Evolutionary conservation across 1,140 invertebrate genomes (phyloP).

Genomic region (Rhynchophorus ferrugineus): DNA sequence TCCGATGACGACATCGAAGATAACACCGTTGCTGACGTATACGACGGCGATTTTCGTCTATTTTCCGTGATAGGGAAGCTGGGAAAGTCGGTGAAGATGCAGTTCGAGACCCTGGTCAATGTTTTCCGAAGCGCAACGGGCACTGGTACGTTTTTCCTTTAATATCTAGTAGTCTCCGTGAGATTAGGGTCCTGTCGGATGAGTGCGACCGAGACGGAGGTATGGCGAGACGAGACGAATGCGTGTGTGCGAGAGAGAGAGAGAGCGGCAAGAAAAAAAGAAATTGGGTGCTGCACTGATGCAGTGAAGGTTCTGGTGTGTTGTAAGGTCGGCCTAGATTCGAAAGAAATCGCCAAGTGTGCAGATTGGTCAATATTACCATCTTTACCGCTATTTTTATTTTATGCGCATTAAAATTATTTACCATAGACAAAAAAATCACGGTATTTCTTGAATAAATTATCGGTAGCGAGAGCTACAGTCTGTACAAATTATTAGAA

Average conservation of each 20-base stretch:
- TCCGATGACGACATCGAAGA: slow-evolving; percentile 4
- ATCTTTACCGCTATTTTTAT: too few species aligned
- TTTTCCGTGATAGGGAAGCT: slow-evolving; percentile 17
- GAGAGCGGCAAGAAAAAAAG: background rate
- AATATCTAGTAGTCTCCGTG: background rate
- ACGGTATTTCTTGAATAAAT: too few species aligned
- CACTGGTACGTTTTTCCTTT: slow-evolving; percentile 13
- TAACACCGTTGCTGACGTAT: slow-evolving; percentile 18
- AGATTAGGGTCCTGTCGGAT: background rate
- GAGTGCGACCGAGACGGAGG: background rate
- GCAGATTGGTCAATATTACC: background rate
- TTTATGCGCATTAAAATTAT: too few species aligned
- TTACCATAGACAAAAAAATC: too few species aligned
- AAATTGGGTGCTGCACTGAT: background rate
- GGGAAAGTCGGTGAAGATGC: slow-evolving; percentile 29
- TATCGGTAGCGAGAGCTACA: too few species aligned
- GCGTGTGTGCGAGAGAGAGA: too few species aligned
- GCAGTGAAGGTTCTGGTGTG: background rate
- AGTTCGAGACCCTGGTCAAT: slow-evolving; percentile 37
- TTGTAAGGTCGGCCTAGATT: slow-evolving; percentile 16
- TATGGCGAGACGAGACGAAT: too few species aligned
- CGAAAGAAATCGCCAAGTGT: slow-evolving; percentile 10
- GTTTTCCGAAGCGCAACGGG: slow-evolving; percentile 37
- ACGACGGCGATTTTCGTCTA: slow-evolving; percentile 17
- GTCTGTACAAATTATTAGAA: too few species aligned